Evolutionary conservation across 2,797 vertebrate species (phyloP).

Genomic region (Dendrocincla tyrannina): DNA sequence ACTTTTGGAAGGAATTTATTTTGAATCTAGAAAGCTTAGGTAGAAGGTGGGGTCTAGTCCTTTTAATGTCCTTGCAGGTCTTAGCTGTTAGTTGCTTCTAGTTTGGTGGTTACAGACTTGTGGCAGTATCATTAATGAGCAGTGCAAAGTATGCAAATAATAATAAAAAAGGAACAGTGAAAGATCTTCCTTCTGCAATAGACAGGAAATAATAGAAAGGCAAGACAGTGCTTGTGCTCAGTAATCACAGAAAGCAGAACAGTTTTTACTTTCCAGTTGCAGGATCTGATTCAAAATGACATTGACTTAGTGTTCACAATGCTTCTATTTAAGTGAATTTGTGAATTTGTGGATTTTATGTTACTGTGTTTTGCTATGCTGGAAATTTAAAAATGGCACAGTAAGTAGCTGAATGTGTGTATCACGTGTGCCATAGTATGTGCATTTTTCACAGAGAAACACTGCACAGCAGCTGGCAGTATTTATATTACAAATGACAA

Average conservation of each 20-base stretch:
- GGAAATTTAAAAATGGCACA: not conserved
- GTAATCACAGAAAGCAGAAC: not conserved
- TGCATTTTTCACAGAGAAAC: not conserved
- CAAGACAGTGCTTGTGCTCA: not conserved
- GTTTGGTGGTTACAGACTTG: not conserved
- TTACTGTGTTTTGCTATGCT: not conserved
- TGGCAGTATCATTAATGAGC: conserved; percentile 1
- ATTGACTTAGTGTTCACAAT: not conserved
- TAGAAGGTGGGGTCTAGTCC: not conserved
- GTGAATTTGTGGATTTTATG: not conserved
- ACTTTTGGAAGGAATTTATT: not conserved
- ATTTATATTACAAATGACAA: not conserved
- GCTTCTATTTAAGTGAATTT: not conserved
- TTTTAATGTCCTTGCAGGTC: not conserved
- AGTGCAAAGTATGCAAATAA: not conserved
- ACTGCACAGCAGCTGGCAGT: not conserved
- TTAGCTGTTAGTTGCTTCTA: not conserved
- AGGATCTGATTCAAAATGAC: not conserved
- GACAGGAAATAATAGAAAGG: not conserved
- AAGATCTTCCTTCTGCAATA: not conserved
- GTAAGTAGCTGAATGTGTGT: not conserved
- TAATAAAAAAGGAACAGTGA: not conserved
- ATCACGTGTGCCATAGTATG: not conserved
- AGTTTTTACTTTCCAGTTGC: not conserved
- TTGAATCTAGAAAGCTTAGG: not conserved